phyloP scores from a whole-genome alignment of 2,113 vertebrate species.

The Anolis carolinensis region DNA sequence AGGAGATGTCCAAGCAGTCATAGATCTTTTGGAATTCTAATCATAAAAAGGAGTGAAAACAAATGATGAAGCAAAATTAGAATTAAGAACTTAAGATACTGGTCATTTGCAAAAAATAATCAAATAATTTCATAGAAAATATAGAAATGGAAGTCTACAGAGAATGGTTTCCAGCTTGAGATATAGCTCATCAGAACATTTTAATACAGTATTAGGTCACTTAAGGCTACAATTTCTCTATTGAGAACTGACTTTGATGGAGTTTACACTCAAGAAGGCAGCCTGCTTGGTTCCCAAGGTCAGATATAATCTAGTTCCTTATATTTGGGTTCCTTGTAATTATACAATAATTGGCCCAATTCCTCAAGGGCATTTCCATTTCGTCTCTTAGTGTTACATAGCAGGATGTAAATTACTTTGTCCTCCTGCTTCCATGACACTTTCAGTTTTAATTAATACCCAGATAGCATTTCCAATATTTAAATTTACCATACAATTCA shows the following conservation, averaged over 20 bases:
- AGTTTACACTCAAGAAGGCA: not conserved
- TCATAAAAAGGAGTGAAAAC: slow-evolving; percentile 39
- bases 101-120: not conserved
- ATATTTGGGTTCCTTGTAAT: too few relatives aligned
- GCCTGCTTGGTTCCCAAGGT: not conserved
- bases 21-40: slow-evolving; percentile 97
- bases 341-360: not conserved
- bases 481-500: not conserved
- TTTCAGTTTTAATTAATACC: not conserved
- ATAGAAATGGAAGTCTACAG: not conserved
- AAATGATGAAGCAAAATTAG: slow-evolving; percentile 3
- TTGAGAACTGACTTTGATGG: not conserved
- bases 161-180: not conserved
- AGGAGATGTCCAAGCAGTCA: slow-evolving; percentile 82
- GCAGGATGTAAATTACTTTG: not conserved
- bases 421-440: not conserved
- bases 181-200: not conserved
- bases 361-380: not conserved
- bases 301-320: too few relatives aligned
- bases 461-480: not conserved
- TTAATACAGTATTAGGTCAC: not conserved
- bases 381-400: not conserved
- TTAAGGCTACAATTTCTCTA: not conserved
- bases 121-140: not conserved
- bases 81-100: not conserved